These are phyloP conservation scores for Drosophila rubida DNA, from an alignment of 2,888 invertebrate species.

Conservation along the genomic window DNA sequence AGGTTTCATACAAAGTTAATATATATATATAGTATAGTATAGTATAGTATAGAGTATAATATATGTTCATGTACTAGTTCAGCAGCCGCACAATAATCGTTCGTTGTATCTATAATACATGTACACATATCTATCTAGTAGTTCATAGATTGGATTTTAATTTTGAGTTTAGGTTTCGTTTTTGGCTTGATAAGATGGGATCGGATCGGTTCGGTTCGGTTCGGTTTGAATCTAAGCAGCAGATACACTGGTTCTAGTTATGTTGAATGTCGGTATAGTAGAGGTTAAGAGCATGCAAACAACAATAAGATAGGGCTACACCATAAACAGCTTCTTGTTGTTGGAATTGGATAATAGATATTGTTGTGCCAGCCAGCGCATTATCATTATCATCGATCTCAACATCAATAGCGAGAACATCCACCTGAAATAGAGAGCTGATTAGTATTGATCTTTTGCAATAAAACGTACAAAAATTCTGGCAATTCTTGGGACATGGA, in stretches of 20 bases:
- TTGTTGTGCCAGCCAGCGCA: constrained; percentile 46
- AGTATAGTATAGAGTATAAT: constrained; percentile 32
- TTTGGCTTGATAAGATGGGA: constrained; percentile 28
- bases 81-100: not conserved
- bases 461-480: constrained; percentile 2
- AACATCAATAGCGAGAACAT: constrained; percentile 64
- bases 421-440: constrained; percentile 84
- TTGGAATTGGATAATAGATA: constrained; percentile 43
- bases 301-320: constrained; percentile 72
- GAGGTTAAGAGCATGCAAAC: constrained; percentile 73
- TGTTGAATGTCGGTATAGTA: constrained; percentile 43
- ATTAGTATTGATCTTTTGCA: constrained; percentile 79
- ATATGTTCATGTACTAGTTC: constrained; percentile 57
- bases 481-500: not conserved
- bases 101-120: constrained; percentile 27
- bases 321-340: constrained; percentile 59
- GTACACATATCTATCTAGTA: constrained; percentile 42
- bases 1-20: constrained; percentile 71
- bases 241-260: constrained; percentile 56
- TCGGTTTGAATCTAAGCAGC: constrained; percentile 47
- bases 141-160: constrained; percentile 12
- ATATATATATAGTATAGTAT: constrained; percentile 25
- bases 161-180: constrained; percentile 4
- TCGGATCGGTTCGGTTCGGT: not conserved
- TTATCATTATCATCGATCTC: constrained; percentile 44